phyloP scores from a whole-genome alignment of 35 echinoderm and acorn worm genomes.

The Diadema setosum region DNA sequence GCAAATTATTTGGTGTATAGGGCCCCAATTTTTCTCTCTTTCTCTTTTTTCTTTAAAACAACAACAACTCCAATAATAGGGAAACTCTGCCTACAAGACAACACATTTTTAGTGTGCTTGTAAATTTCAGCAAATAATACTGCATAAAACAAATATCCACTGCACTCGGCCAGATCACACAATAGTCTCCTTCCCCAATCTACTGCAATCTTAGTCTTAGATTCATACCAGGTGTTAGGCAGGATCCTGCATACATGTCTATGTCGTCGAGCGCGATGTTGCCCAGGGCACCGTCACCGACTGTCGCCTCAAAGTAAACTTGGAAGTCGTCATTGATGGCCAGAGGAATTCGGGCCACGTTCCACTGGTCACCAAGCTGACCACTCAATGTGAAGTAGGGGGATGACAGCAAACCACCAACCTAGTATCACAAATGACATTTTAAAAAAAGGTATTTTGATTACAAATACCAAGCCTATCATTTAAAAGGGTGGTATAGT shows the following conservation, averaged over 20 bases:
- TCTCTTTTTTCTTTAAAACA: too few species aligned
- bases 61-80: too few species aligned
- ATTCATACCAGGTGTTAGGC: constrained; percentile 47
- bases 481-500: too few species aligned
- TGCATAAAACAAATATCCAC: background rate
- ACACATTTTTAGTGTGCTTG: background rate
- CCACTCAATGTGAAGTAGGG: background rate
- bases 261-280: constrained; percentile 92
- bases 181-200: background rate
- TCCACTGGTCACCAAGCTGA: background rate
- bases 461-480: too few species aligned
- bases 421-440: too few species aligned
- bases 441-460: too few species aligned
- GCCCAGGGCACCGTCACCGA: constrained; percentile 36
- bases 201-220: background rate
- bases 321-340: background rate
- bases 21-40: too few species aligned
- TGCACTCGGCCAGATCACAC: background rate
- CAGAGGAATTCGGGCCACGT: background rate
- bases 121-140: background rate
- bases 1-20: too few species aligned
- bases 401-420: background rate
- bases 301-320: constrained; percentile 54
- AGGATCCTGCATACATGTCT: constrained; percentile 25
- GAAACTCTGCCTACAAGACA: background rate